Base-by-base conservation (phyloP, 2,797 vertebrate species). In the Clarias fuscus region DNA sequence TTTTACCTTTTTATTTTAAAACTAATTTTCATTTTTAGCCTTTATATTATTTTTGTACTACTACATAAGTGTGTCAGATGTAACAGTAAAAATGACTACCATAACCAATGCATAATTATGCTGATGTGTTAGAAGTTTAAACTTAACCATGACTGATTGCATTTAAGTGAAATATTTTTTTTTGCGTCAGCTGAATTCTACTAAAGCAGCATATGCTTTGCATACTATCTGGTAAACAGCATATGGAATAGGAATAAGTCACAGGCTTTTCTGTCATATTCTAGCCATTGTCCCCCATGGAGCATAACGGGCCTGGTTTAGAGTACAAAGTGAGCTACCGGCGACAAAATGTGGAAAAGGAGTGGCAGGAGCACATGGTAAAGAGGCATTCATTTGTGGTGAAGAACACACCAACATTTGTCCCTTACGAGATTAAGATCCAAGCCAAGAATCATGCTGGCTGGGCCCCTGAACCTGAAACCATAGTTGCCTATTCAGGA, bases 301-400 rank as follows among this genome's bases (percentile, higher is more conserved):
- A 99, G 84, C 95, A 96, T 90, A 98, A 98, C 0, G 98, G 97
- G 1, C 98, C 97, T 0, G 97, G 97, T 22, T 93, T 99, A 92
- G 97, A 98, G 93, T 99, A 99, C 89, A 97, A 93, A 90, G 97
- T 99, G 83, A 96, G 96, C 84, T 99, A 97, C 96, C 94, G 95
- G 88, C 96, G 93, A 11, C 95, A 93, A 90, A 97, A 96, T 0
- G 83, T 93, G 1, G 95, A 94, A 0, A 92, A 88, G 0, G 96
- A 96, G 77, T 99, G 98, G 98, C 94, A 93, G 0, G 97, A 98
- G 8, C 94, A 98, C 88, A 92, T 77, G 1, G 97, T 97, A 87
- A 97, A 95, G 90, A 97, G 97, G 15, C 97, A 99, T 89, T 97
- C 96, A 0, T 95, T 97, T 84, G 91, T 96, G n/a, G 95, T 99